Percentiles rank a stretch among this genome's conserved stretches.
These are phyloP conservation scores for Grus americana DNA, from an alignment of 2,113 vertebrate species.

Conservation along the genomic window DNA sequence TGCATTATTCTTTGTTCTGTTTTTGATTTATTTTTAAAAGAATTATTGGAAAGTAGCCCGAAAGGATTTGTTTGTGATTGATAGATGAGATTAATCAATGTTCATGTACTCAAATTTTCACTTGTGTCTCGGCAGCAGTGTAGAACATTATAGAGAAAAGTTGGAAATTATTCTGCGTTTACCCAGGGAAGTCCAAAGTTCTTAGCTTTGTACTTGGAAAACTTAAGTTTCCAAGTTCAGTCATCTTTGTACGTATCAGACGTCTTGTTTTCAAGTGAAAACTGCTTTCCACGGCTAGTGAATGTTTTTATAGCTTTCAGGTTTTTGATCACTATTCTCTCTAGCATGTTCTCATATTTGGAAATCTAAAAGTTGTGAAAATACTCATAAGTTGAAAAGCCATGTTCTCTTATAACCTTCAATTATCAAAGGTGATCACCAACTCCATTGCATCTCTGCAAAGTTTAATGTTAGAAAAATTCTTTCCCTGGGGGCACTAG, in stretches of 20 bases:
- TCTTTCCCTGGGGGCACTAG: neutral
- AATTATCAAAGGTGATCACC: neutral
- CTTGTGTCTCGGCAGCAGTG: neutral
- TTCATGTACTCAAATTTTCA: neutral
- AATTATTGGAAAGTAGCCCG: neutral
- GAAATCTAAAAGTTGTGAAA: neutral
- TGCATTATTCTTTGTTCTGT: neutral
- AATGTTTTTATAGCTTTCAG: neutral
- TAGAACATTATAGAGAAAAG: accelerated
- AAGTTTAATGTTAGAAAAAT: neutral
- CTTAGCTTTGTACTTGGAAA: neutral
- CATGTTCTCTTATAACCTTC: neutral
- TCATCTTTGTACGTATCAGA: neutral
- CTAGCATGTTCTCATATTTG: neutral
- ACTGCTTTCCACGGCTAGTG: accelerated
- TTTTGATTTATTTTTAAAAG: neutral
- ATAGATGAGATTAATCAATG: neutral
- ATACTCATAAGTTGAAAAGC: neutral
- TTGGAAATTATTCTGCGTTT: neutral
- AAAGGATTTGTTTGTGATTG: neutral
- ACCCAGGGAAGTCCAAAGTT: neutral
- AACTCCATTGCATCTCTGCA: neutral
- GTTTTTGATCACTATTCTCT: neutral
- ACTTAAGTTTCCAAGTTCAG: neutral
- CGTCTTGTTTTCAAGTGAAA: neutral